Conservation (phyloP, 2,797 vertebrate genomes). For the Glossophaga mutica region DNA sequence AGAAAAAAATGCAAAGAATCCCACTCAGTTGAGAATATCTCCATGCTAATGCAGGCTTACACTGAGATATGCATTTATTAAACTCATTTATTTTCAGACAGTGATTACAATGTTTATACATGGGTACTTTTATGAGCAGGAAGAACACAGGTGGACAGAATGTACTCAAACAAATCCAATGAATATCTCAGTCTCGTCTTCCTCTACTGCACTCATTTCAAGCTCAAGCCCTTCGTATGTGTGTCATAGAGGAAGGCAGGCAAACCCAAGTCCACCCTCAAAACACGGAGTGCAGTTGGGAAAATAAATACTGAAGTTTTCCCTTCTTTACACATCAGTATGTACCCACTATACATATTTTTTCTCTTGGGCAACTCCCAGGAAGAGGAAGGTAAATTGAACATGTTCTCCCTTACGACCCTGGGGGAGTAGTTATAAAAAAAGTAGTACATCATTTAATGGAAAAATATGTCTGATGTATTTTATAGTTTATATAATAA, state of each 20-base stretch:
- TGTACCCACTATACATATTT: neutral
- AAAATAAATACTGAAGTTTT: neutral
- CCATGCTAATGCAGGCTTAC: neutral
- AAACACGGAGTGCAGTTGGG: accelerated
- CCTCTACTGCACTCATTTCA: neutral
- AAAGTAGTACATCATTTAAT: neutral
- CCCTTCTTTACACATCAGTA: neutral
- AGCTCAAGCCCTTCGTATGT: neutral
- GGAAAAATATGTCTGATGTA: slow-evolving; percentile 27
- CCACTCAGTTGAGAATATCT: slow-evolving; percentile 11
- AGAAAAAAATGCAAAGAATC: slow-evolving; percentile 36
- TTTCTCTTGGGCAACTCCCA: neutral
- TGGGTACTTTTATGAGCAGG: neutral
- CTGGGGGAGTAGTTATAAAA: neutral
- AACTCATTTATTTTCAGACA: slow-evolving; percentile 12
- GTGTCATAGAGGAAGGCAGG: neutral
- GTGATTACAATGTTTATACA: neutral
- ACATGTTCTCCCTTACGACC: neutral
- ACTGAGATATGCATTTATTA: neutral
- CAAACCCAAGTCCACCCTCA: neutral
- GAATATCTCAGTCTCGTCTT: neutral
- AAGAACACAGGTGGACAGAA: neutral
- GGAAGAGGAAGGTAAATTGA: neutral
- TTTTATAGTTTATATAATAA: slow-evolving; percentile 29
- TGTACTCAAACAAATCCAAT: neutral